Conservation (phyloP, 2,888 invertebrate species). For the Pristionchus entomophagus region DNA sequence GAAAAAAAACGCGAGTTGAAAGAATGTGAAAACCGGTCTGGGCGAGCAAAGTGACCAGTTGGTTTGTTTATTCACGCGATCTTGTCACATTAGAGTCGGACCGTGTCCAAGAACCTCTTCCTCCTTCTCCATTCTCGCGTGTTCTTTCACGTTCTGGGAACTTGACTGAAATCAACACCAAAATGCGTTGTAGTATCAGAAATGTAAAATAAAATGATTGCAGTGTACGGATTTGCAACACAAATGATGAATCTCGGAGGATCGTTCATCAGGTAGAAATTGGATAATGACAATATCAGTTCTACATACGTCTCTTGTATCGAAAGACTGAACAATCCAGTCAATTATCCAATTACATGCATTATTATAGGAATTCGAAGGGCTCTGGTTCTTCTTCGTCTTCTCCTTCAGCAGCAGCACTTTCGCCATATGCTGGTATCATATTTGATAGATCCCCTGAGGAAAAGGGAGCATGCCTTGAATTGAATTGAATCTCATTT, state of each 20-base stretch:
- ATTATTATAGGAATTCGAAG: neutral
- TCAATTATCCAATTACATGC: too few species aligned
- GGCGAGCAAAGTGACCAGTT: neutral
- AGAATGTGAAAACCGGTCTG: neutral
- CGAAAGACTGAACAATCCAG: too few species aligned
- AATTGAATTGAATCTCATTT: neutral
- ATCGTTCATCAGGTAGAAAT: constrained; percentile 8
- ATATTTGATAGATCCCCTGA: too few species aligned
- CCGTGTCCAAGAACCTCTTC: neutral
- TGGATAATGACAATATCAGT: too few species aligned
- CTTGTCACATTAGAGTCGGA: neutral
- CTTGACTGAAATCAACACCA: neutral
- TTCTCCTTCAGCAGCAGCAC: neutral
- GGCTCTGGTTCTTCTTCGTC: neutral
- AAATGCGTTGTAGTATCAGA: neutral
- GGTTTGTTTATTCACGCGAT: neutral
- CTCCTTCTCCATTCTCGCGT: neutral
- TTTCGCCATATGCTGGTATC: neutral
- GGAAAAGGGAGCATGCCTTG: too few species aligned
- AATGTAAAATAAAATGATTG: neutral
- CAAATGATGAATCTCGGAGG: constrained; percentile 45
- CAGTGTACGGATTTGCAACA: constrained; percentile 43
- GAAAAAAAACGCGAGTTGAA: neutral
- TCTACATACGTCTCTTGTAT: too few species aligned
- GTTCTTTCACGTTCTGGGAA: neutral